Conservation (phyloP, 2,113 vertebrate species). For the Cromileptes altivelis region DNA sequence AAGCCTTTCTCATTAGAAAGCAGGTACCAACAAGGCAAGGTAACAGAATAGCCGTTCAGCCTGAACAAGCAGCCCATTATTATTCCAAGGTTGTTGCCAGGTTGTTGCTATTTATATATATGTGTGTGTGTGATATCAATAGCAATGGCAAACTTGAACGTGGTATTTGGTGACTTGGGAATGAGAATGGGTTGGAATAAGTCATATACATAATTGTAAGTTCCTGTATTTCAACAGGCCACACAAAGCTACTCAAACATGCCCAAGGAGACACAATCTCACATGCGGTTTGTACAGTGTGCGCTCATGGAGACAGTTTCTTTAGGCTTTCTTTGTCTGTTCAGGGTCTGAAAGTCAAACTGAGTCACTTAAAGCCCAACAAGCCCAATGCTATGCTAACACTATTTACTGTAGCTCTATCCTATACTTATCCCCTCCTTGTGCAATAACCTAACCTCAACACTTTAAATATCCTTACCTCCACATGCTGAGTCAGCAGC, state of each 20-base stretch:
- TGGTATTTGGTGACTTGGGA: no score
- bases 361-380: conserved; percentile 22
- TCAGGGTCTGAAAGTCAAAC: background rate
- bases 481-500: conserved; percentile 63
- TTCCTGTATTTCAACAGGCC: no score
- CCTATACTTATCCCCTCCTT: conserved; percentile 49
- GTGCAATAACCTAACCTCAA: conserved; percentile 42
- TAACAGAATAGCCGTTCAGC: background rate
- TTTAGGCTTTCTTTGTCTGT: conserved; percentile 32
- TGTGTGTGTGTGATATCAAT: no score
- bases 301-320: conserved; percentile 23
- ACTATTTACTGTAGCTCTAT: conserved; percentile 15
- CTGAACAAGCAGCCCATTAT: background rate
- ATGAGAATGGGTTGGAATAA: no score
- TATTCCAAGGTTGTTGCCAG: no score
- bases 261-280: no score
- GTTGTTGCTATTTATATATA: no score
- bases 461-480: conserved; percentile 38
- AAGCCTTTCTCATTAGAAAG: background rate
- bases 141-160: no score
- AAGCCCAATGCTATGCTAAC: conserved; percentile 36
- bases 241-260: no score
- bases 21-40: background rate
- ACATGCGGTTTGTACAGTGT: no score
- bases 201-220: background rate